phyloP scores from a whole-genome alignment of 2,888 invertebrate genomes.

The Pyralis farinalis region DNA sequence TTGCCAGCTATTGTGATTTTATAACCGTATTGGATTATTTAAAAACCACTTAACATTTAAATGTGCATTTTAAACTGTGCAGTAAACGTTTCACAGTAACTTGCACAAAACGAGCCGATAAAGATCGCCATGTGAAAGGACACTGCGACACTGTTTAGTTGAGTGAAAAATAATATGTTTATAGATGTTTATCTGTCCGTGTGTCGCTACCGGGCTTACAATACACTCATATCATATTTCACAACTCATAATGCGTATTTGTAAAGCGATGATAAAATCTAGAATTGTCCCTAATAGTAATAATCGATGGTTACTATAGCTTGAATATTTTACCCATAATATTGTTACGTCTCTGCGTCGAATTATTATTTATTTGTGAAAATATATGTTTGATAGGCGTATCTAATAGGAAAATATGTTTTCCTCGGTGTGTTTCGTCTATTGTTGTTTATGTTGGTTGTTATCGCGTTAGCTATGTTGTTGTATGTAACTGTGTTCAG shows the following conservation, averaged over 20 bases:
- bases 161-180: slow-evolving; percentile 76
- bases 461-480: too few relatives aligned
- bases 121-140: slow-evolving; percentile 29
- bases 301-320: slow-evolving; percentile 5
- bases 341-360: slow-evolving; percentile 1
- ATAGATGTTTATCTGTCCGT: slow-evolving; percentile 51
- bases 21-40: slow-evolving; percentile 14
- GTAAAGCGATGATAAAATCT: slow-evolving; percentile 16
- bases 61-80: slow-evolving; percentile 7
- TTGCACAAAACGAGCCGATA: slow-evolving; percentile 45
- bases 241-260: slow-evolving; percentile 28
- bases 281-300: slow-evolving; percentile 7
- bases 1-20: neutral
- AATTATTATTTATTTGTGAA: neutral
- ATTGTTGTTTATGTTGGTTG: too few relatives aligned
- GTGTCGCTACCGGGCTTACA: slow-evolving; percentile 38
- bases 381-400: too few relatives aligned
- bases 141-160: slow-evolving; percentile 41
- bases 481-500: too few relatives aligned
- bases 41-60: slow-evolving; percentile 32
- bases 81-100: slow-evolving; percentile 34
- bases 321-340: slow-evolving; percentile 5
- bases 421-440: too few relatives aligned
- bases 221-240: slow-evolving; percentile 41
- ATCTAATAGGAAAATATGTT: too few relatives aligned